Evolutionary conservation across 2,797 vertebrate genomes (phyloP).

Genomic region (Dipus sagitta): DNA sequence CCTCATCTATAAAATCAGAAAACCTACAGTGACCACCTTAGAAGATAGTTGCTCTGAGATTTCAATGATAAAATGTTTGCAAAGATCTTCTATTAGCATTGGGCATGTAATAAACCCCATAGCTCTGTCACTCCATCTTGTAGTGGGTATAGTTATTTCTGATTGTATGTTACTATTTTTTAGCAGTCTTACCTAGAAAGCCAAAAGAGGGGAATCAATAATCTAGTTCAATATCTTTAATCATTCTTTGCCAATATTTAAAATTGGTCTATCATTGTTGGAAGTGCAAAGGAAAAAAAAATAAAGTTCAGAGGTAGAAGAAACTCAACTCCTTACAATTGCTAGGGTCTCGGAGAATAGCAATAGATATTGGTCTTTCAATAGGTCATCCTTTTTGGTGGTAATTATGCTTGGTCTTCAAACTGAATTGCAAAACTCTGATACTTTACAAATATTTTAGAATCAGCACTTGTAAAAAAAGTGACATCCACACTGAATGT

Average conservation of each 20-base stretch:
- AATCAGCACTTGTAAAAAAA: conserved; percentile 10
- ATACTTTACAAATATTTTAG: neutral
- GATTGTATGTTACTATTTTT: neutral
- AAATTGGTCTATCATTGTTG: neutral
- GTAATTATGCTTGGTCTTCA: neutral
- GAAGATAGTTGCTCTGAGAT: neutral
- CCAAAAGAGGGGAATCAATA: neutral
- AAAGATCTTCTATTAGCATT: neutral
- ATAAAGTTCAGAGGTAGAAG: neutral
- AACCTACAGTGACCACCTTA: neutral
- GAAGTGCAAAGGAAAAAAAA: neutral
- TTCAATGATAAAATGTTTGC: neutral
- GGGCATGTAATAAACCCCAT: neutral
- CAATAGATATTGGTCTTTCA: neutral
- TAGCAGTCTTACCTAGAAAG: neutral
- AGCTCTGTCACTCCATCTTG: too few relatives aligned
- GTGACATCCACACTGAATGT: neutral
- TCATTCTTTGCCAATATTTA: neutral
- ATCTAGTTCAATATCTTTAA: conserved; percentile 9
- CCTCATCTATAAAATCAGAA: neutral
- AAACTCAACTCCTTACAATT: neutral
- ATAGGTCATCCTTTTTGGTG: neutral
- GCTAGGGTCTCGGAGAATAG: neutral
- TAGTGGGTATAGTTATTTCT: neutral
- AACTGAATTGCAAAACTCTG: neutral